These are phyloP conservation scores for Norana najaformis DNA, from an alignment of 2,888 invertebrate genomes.

Conservation along the genomic window DNA sequence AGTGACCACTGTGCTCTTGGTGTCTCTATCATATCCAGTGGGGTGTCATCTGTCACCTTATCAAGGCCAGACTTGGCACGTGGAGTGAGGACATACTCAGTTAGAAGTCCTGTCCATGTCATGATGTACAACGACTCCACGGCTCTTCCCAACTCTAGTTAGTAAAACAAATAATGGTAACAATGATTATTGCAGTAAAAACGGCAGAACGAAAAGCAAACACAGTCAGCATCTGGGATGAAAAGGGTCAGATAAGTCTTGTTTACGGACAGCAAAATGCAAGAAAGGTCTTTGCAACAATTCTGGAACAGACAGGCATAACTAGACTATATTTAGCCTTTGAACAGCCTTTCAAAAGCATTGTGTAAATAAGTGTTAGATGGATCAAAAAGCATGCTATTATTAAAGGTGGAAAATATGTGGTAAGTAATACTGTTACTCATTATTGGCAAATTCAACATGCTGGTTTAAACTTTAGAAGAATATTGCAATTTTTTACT, in stretches of 20 bases:
- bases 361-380: too few species aligned
- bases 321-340: neutral
- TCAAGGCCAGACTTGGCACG: conserved; percentile 49
- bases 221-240: neutral
- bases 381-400: neutral
- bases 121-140: conserved; percentile 86
- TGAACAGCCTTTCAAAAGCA: neutral
- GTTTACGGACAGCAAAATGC: neutral
- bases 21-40: conserved; percentile 76
- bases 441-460: too few species aligned
- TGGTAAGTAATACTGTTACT: too few species aligned
- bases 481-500: too few species aligned
- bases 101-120: conserved; percentile 82
- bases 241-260: neutral
- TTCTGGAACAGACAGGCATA: neutral
- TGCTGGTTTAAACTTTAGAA: too few species aligned
- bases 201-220: neutral
- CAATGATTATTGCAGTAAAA: neutral
- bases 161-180: conserved; percentile 14
- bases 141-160: conserved; percentile 65
- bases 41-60: conserved; percentile 53
- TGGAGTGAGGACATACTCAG: conserved; percentile 84
- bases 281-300: neutral
- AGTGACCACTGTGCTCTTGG: conserved; percentile 89
- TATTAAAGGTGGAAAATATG: neutral